Evolutionary conservation across 2,888 invertebrate genomes (phyloP).

Genomic region (Sinotaia quadrata): DNA sequence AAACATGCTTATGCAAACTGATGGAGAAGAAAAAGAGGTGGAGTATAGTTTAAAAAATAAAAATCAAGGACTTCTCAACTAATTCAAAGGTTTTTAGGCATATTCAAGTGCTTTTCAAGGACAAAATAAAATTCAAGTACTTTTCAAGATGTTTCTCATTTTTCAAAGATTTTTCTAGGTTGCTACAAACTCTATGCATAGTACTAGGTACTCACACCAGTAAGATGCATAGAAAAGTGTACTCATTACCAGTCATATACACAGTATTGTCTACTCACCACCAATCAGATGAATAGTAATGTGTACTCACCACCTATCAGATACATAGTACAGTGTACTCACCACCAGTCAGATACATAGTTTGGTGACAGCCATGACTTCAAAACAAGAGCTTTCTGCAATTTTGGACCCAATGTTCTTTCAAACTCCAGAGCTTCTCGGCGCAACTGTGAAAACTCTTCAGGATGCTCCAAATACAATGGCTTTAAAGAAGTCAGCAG

Average conservation of each 20-base stretch:
- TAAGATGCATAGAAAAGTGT: not conserved
- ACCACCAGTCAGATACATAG: constrained; percentile 75
- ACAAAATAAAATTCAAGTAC: too few species aligned
- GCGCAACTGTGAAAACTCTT: constrained; percentile 68
- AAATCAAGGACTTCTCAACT: too few species aligned
- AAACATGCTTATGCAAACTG: too few species aligned
- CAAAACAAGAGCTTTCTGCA: constrained; percentile 72
- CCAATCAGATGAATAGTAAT: not conserved
- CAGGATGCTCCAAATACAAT: constrained; percentile 66
- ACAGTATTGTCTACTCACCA: constrained; percentile 40
- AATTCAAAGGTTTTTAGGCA: too few species aligned
- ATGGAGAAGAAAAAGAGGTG: too few species aligned
- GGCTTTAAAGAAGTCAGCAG: constrained; percentile 72
- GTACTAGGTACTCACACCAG: not conserved
- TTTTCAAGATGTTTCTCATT: too few species aligned
- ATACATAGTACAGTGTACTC: constrained; percentile 40
- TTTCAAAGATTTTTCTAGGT: too few species aligned
- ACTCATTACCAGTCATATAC: constrained; percentile 7
- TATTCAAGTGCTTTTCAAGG: too few species aligned
- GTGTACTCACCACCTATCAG: not conserved
- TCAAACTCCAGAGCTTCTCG: constrained; percentile 71
- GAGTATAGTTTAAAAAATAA: too few species aligned
- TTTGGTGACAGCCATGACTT: constrained; percentile 74
- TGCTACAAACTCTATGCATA: constrained; percentile 10
- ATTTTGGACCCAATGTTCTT: constrained; percentile 69